Evolutionary conservation across 2,888 invertebrate species (phyloP).

Genomic region (Chloroclystis v-ata): DNA sequence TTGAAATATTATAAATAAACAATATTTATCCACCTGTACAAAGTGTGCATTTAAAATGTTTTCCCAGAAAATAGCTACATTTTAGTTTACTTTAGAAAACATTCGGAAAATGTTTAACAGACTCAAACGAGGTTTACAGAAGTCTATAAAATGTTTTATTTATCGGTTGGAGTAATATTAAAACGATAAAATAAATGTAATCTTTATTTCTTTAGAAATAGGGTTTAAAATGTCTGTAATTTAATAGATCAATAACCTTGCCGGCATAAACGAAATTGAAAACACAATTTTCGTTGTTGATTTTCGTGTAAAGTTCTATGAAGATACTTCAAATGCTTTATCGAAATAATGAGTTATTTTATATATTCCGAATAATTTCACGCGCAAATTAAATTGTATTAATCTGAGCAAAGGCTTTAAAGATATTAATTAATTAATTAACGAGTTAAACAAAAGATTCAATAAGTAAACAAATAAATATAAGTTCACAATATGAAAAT

Average conservation of each 20-base stretch:
- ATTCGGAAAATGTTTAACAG: not conserved
- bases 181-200: not conserved
- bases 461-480: too few relatives aligned
- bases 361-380: not conserved
- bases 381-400: not conserved
- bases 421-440: too few relatives aligned
- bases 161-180: not conserved
- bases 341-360: not conserved
- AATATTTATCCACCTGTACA: too few relatives aligned
- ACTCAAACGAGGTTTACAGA: not conserved
- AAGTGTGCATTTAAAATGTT: too few relatives aligned
- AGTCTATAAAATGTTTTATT: not conserved
- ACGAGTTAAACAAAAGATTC: too few relatives aligned
- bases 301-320: slow-evolving; percentile 9
- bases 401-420: too few relatives aligned
- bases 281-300: slow-evolving; percentile 16
- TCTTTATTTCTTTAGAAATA: not conserved
- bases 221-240: not conserved
- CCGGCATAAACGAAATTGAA: slow-evolving; percentile 3
- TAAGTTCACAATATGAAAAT: too few relatives aligned
- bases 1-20: too few relatives aligned
- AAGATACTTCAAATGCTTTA: not conserved
- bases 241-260: not conserved
- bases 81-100: not conserved
- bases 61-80: too few relatives aligned